Conservation (phyloP, 2,888 invertebrate genomes). For the Ichneumoninae sp. region DNA sequence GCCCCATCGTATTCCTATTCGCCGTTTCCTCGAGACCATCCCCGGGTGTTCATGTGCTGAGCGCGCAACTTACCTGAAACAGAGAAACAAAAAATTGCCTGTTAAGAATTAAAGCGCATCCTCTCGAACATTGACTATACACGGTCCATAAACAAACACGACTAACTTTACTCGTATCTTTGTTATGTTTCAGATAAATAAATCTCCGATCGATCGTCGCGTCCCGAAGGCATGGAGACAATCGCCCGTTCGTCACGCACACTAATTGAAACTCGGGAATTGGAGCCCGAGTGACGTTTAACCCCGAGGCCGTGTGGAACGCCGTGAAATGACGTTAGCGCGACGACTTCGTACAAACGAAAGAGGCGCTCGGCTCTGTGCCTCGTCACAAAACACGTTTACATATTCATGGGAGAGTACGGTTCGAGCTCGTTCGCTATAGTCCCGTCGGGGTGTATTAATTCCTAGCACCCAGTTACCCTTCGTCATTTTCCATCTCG, state of each 20-base stretch:
- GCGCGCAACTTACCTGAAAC: slow-evolving; percentile 77
- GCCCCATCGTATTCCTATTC: slow-evolving; percentile 35
- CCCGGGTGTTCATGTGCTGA: slow-evolving; percentile 22
- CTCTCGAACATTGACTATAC: background rate
- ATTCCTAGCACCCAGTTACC: slow-evolving; percentile 69
- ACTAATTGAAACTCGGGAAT: slow-evolving; percentile 43
- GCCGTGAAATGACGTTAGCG: slow-evolving; percentile 73
- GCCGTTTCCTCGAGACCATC: slow-evolving; percentile 33
- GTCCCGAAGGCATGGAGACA: slow-evolving; percentile 22
- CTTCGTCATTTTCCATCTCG: slow-evolving; percentile 55
- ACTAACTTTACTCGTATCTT: background rate
- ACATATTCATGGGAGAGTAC: slow-evolving; percentile 76
- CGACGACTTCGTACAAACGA: slow-evolving; percentile 60
- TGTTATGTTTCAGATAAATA: background rate
- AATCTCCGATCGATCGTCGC: background rate
- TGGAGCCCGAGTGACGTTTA: slow-evolving; percentile 65
- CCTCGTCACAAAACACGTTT: slow-evolving; percentile 76
- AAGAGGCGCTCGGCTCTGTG: slow-evolving; percentile 65
- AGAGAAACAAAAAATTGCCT: slow-evolving; percentile 65
- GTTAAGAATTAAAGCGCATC: slow-evolving; percentile 46
- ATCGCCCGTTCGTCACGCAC: slow-evolving; percentile 11
- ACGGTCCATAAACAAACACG: background rate
- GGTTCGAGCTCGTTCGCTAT: slow-evolving; percentile 54
- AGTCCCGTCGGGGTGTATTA: slow-evolving; percentile 71
- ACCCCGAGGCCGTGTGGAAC: slow-evolving; percentile 67